Evolutionary conservation across 2,113 vertebrate genomes (phyloP).

Genomic region (Colistium nudipinnis): DNA sequence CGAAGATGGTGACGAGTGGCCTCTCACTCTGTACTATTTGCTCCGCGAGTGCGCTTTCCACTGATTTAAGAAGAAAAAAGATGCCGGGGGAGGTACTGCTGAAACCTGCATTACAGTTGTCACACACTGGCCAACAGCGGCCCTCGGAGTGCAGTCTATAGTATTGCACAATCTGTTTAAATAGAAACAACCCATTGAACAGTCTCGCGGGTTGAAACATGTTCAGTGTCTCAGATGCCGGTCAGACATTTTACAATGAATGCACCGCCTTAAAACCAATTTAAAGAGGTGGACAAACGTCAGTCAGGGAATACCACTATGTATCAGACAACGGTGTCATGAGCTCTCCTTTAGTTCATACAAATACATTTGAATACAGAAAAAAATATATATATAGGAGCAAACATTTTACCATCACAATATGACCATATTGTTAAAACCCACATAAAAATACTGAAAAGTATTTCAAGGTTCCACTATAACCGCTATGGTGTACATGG

Average conservation of each 20-base stretch:
- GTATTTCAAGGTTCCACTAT: no score
- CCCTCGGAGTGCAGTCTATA: slow-evolving; percentile 74
- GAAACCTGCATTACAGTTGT: not conserved
- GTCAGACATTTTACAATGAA: not conserved
- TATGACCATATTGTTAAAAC: no score
- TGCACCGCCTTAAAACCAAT: not conserved
- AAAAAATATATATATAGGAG: no score
- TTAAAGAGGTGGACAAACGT: rapidly evolving
- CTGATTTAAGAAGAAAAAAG: not conserved
- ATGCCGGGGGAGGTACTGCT: slow-evolving; percentile 20
- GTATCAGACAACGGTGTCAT: not conserved
- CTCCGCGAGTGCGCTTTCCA: not conserved
- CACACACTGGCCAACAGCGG: slow-evolving; percentile 58
- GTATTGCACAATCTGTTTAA: not conserved
- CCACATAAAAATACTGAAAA: no score
- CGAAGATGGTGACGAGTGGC: not conserved
- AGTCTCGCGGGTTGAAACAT: no score
- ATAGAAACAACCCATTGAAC: not conserved
- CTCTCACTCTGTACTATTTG: not conserved
- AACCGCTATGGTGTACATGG: no score
- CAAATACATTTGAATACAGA: no score
- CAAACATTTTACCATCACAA: no score
- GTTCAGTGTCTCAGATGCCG: not conserved
- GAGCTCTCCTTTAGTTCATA: no score
- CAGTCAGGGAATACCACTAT: not conserved